Conservation (phyloP, 2,797 vertebrate species). For the Ctenochaetus hawaiiensis region DNA sequence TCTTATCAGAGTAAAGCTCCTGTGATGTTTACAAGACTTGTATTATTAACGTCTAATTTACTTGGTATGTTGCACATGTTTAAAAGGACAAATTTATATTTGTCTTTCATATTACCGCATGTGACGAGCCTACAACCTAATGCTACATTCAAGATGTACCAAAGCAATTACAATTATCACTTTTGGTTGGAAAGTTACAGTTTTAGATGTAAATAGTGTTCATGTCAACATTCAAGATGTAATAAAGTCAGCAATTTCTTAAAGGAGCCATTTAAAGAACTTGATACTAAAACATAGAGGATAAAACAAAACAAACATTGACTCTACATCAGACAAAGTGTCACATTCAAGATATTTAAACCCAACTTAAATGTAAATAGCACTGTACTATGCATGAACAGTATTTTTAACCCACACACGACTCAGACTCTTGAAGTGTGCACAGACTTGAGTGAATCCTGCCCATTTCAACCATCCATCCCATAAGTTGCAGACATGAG, state of each 20-base stretch:
- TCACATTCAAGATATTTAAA: neutral
- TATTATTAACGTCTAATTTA: slow-evolving; percentile 11
- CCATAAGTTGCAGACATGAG: neutral
- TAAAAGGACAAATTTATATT: neutral
- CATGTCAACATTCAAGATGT: neutral
- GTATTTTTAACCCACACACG: neutral
- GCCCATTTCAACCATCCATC: neutral
- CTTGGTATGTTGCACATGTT: slow-evolving; percentile 7
- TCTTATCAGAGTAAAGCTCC: slow-evolving; percentile 20
- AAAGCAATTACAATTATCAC: too few relatives aligned
- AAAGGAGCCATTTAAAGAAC: neutral
- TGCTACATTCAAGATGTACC: too few relatives aligned
- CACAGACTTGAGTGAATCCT: neutral
- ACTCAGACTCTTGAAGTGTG: too few relatives aligned
- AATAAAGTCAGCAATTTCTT: neutral
- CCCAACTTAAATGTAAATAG: neutral
- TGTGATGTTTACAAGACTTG: slow-evolving; percentile 13
- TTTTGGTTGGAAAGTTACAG: too few relatives aligned
- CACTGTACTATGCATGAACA: neutral
- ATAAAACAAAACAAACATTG: neutral
- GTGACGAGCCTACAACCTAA: slow-evolving; percentile 2
- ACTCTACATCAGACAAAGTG: neutral
- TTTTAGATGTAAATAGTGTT: neutral
- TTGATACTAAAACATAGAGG: neutral
- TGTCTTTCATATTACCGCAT: neutral